Base-by-base conservation (phyloP, 2,888 invertebrate species). In the Aporophyla lueneburgensis region DNA sequence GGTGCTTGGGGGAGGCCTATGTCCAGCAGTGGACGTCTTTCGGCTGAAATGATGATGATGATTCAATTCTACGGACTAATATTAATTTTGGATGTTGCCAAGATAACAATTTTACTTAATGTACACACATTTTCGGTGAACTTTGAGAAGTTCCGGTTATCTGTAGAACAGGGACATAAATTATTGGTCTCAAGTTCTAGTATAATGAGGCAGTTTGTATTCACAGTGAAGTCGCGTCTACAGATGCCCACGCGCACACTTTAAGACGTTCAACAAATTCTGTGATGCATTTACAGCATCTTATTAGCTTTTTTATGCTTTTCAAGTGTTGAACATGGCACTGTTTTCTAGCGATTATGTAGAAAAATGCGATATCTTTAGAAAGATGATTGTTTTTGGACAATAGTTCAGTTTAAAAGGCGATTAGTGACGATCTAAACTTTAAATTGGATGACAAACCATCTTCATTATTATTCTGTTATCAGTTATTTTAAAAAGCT, bases 161-260 rank as follows among this genome's bases (percentile, higher is more conserved):
- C 54, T 56, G 49, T 27, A 10, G 12, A 21, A 51, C 27, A 14
- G 43, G 10, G 54, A 56, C 19, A 63, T 76, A 62, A 53, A 85
- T 70, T 53, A 70, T 71, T 69, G 12, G 27, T 49, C 12, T 62
- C 70, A 82, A 76, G 85, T 72, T 76, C 78, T 82, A 54, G 86
- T 76, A 16, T 70, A 85, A 83, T 85, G 59, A 3, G 51, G 61
- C 40, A 70, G 19, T 83, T 82, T 70, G 59, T 86, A 83, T 76
- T 72, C 82, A 51, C 21, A 2, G 40, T 12, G 71, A 46, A 27
- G 49, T 61, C 46, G 61, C 61, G 40, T 21, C 65, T 16, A 33
- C 56, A 43, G 53, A 16, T 71, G 83, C 71, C 24, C 62, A 71
- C 49, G 82, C 82, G 82, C 85, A 76, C 24, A 4, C 53, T 27